Evolutionary conservation across 2,797 vertebrate species (phyloP).

Genomic region (Bothrops alternatus): DNA sequence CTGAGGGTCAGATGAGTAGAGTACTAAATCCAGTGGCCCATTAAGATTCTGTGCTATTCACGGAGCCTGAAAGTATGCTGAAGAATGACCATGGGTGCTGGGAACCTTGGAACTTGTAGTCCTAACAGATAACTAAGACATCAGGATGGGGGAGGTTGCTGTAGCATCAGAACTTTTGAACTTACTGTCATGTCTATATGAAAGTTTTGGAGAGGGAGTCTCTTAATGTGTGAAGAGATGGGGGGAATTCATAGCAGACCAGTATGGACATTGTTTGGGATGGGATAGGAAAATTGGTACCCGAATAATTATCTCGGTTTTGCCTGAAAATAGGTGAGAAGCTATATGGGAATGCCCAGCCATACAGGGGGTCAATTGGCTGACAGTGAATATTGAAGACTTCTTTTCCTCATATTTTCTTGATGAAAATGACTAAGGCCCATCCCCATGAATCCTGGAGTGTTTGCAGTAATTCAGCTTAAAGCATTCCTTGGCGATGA

Average conservation of each 20-base stretch:
- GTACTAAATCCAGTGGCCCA: neutral
- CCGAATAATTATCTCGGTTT: neutral
- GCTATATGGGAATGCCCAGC: too few relatives aligned
- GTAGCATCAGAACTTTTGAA: neutral
- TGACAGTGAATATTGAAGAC: neutral
- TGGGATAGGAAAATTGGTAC: neutral
- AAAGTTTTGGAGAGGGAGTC: neutral
- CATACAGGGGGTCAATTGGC: neutral
- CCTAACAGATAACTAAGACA: neutral
- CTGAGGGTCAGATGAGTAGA: neutral
- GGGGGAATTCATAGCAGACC: neutral
- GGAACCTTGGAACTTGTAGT: neutral
- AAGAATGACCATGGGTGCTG: neutral
- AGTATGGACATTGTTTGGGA: neutral
- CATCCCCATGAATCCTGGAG: neutral
- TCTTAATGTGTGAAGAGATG: neutral
- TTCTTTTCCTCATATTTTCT: neutral
- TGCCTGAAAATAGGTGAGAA: neutral
- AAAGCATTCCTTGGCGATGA: conserved; percentile 18
- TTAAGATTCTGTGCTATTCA: neutral
- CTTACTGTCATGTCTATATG: neutral
- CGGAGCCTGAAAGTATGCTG: neutral
- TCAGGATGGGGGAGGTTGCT: neutral
- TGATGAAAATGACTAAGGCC: neutral
- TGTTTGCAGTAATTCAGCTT: neutral